These are phyloP conservation scores for Kradibia gibbosae DNA, from an alignment of 1,140 invertebrate genomes.

Conservation along the genomic window DNA sequence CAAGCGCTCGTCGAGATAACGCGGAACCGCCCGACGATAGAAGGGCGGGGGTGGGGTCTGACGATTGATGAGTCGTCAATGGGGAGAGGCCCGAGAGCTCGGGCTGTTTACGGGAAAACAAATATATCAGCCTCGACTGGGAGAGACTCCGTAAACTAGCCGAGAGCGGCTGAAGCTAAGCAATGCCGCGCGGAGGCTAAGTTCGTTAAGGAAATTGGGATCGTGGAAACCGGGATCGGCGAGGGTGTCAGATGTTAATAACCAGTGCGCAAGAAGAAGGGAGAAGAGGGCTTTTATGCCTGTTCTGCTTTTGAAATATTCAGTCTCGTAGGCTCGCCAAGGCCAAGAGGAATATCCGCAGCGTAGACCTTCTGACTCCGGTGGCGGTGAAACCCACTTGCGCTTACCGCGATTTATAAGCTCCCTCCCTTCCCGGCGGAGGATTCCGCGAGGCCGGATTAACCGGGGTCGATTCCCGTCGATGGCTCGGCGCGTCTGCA, in stretches of 20 bases:
- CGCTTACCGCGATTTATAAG: constrained; percentile 71
- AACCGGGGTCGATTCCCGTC: neutral
- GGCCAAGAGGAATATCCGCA: constrained; percentile 61
- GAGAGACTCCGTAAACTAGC: too few species aligned
- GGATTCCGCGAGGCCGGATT: neutral
- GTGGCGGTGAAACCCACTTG: constrained; percentile 55
- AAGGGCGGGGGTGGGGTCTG: too few species aligned
- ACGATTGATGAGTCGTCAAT: too few species aligned
- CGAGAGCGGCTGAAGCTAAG: neutral
- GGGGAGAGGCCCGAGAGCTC: too few species aligned
- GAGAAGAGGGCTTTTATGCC: constrained; percentile 66
- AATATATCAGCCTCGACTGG: too few species aligned
- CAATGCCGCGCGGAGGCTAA: neutral
- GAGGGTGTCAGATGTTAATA: constrained; percentile 68
- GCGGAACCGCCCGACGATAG: too few species aligned
- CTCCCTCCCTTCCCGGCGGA: too few species aligned
- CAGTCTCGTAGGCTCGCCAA: constrained; percentile 63
- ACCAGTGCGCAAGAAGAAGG: constrained; percentile 69
- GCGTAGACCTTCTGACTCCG: too few species aligned
- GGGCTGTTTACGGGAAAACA: too few species aligned
- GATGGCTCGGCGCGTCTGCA: neutral
- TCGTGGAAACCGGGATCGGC: constrained; percentile 6
- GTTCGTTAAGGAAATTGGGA: constrained; percentile 40
- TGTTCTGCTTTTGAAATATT: constrained; percentile 68
- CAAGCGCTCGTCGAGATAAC: too few species aligned